phyloP scores from a whole-genome alignment of 2,113 vertebrate species.

The Nycticebus coucang region DNA sequence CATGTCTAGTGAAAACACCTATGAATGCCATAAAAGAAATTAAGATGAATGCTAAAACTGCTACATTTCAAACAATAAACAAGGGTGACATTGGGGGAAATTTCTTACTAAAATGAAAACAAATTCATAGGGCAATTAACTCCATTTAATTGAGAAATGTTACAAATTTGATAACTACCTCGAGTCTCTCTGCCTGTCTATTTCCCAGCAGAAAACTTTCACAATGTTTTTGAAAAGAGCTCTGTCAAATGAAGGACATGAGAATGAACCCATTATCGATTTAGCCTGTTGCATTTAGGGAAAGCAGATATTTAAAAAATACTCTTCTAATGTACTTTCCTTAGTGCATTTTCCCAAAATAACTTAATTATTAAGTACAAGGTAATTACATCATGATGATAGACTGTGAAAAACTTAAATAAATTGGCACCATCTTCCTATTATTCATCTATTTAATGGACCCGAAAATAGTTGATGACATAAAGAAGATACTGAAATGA shows the following conservation, averaged over 20 bases:
- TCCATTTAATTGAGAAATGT: background rate
- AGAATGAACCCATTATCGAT: background rate
- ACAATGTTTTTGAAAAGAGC: background rate
- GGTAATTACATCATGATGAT: background rate
- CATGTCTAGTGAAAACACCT: background rate
- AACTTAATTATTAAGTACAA: background rate
- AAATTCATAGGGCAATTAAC: background rate
- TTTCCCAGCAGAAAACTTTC: background rate
- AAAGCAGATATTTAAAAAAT: background rate
- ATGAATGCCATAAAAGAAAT: background rate
- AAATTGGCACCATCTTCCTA: background rate
- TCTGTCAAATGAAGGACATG: background rate
- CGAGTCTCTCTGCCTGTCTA: background rate
- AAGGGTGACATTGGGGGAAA: background rate
- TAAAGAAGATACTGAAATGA: background rate
- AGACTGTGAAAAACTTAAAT: background rate
- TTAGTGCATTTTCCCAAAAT: background rate
- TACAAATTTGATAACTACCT: background rate
- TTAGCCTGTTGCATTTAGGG: background rate
- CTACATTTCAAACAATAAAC: background rate
- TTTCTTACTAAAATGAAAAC: background rate
- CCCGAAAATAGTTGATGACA: background rate
- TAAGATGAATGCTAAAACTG: background rate
- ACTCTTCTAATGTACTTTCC: background rate
- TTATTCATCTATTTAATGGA: constrained; percentile 2